phyloP scores from a whole-genome alignment of 2,888 invertebrate species.

The Aspidiotus destructor region DNA sequence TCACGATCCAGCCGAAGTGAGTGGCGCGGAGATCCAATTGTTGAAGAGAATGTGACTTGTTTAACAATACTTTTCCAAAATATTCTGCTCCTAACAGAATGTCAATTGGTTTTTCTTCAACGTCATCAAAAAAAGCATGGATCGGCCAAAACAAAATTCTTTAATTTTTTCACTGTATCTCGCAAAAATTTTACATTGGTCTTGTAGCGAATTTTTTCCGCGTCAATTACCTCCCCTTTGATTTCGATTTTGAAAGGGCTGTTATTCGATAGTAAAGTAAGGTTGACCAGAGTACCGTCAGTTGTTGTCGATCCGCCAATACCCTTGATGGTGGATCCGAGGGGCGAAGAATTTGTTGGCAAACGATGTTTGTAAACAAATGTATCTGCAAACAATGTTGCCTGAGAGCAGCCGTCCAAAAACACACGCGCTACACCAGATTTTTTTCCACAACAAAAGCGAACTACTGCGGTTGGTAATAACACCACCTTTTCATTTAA shows the following conservation, averaged over 20 bases:
- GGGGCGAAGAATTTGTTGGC: neutral
- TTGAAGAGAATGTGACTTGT: neutral
- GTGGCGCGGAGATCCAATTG: neutral
- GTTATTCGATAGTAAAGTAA: too few relatives aligned
- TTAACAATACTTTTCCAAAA: neutral
- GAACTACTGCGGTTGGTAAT: neutral
- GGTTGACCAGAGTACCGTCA: too few relatives aligned
- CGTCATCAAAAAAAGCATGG: too few relatives aligned
- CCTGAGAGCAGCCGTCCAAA: neutral
- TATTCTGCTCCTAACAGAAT: neutral
- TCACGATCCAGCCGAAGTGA: neutral
- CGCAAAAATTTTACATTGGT: too few relatives aligned
- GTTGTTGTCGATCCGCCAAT: too few relatives aligned
- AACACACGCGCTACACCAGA: neutral
- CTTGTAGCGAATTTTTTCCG: too few relatives aligned
- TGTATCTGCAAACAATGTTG: neutral
- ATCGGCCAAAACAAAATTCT: too few relatives aligned
- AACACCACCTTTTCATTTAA: neutral
- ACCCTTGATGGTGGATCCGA: neutral
- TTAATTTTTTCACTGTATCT: too few relatives aligned
- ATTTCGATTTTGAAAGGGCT: too few relatives aligned
- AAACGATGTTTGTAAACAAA: neutral
- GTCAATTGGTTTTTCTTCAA: too few relatives aligned
- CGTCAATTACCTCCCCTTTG: too few relatives aligned
- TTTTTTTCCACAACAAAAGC: neutral